Percentiles rank a stretch among this genome's conserved stretches.
Conservation (phyloP, 2,113 vertebrate genomes). For the Semnornis frantzii region DNA sequence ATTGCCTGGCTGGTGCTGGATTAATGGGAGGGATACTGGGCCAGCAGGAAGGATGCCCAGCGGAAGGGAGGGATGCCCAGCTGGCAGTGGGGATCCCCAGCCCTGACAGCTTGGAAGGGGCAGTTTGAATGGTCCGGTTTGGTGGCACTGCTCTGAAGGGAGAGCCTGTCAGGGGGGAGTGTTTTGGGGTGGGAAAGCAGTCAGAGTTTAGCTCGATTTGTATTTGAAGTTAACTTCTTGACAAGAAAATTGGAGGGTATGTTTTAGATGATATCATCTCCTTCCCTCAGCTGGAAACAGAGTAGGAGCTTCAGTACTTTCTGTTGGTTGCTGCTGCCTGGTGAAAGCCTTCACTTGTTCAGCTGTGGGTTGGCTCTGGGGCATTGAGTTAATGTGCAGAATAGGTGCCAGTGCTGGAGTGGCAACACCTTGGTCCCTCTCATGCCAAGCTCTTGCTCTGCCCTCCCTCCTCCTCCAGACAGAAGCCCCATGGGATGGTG, state of each 20-base stretch:
- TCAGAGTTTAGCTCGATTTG: background rate
- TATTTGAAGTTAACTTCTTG: background rate
- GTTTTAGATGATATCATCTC: background rate
- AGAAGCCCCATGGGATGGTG: background rate
- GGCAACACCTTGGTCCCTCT: background rate
- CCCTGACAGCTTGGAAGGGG: background rate
- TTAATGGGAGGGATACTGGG: background rate
- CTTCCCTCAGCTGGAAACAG: background rate
- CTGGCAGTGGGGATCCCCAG: background rate
- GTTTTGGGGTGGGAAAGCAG: background rate
- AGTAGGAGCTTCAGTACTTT: background rate
- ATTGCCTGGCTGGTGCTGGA: rapidly evolving
- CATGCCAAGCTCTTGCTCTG: background rate
- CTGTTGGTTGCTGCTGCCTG: background rate
- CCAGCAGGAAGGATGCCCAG: rapidly evolving
- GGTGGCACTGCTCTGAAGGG: background rate
- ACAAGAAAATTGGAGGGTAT: background rate
- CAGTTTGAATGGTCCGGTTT: background rate
- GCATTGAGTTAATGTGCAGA: background rate
- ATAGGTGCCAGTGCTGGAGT: background rate
- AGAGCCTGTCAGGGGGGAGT: rapidly evolving
- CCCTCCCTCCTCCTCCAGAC: background rate
- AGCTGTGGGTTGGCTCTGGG: background rate
- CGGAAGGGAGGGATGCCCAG: background rate
- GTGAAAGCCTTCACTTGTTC: rapidly evolving